phyloP scores from a whole-genome alignment of 2,797 vertebrate genomes.

The Neopelma chrysocephalum region DNA sequence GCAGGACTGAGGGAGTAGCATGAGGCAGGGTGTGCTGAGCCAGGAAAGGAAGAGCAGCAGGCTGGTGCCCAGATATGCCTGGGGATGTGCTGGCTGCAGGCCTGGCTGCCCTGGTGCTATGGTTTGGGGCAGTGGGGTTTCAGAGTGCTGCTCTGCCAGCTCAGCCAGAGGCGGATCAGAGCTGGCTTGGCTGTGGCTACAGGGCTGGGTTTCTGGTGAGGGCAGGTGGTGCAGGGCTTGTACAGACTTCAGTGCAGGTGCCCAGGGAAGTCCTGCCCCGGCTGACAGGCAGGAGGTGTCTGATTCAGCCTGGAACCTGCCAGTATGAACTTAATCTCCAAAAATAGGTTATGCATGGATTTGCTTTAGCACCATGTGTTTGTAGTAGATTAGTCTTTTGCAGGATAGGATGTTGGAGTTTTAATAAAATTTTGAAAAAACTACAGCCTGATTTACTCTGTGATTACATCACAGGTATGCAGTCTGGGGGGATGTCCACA shows the following conservation, averaged over 20 bases:
- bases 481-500: no score
- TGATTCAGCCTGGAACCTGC: not conserved
- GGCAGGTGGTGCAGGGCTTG: rapidly evolving
- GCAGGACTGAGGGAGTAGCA: no score
- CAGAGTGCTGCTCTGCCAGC: not conserved
- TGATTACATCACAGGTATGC: not conserved
- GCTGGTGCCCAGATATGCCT: not conserved
- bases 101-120: rapidly evolving
- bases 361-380: not conserved
- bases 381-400: not conserved
- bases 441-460: not conserved
- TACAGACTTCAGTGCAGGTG: not conserved
- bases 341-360: not conserved
- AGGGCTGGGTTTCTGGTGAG: not conserved
- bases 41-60: not conserved
- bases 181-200: not conserved
- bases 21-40: not conserved
- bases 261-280: not conserved
- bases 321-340: not conserved
- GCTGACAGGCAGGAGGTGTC: not conserved
- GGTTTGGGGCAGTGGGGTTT: rapidly evolving
- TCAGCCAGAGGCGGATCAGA: rapidly evolving
- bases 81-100: not conserved
- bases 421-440: not conserved
- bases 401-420: not conserved